Percentiles rank a stretch among this genome's conserved stretches.
phyloP scores from a whole-genome alignment of 2,113 vertebrate genomes.

The Sander lucioperca region DNA sequence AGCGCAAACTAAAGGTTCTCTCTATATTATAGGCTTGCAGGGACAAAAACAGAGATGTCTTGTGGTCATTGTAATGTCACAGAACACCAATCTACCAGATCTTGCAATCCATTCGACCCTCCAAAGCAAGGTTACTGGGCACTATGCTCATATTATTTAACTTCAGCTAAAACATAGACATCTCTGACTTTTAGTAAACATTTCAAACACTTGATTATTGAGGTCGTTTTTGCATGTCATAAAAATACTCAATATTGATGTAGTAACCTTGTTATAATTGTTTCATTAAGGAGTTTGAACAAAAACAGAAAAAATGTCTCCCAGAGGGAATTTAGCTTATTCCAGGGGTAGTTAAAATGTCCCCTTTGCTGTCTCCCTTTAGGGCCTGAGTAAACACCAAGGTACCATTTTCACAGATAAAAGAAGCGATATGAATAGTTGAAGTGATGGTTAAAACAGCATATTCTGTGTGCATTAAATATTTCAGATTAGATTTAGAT shows the following conservation, averaged over 20 bases:
- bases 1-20: background rate
- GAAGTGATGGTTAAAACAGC: slow-evolving; percentile 58
- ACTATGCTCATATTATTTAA: background rate
- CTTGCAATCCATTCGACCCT: background rate
- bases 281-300: background rate
- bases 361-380: slow-evolving; percentile 28
- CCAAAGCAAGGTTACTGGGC: background rate
- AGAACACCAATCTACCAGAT: background rate
- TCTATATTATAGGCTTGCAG: background rate
- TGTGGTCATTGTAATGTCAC: background rate
- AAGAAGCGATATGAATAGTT: slow-evolving; percentile 35
- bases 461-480: slow-evolving; percentile 56
- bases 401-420: slow-evolving; percentile 34
- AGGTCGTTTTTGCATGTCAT: background rate
- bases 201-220: background rate
- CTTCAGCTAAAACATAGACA: background rate
- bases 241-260: background rate
- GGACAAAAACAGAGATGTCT: background rate
- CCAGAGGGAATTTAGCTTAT: background rate
- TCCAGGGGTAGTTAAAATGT: background rate
- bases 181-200: background rate
- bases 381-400: slow-evolving; percentile 39
- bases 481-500: slow-evolving; percentile 71
- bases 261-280: background rate
- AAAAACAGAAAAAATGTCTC: slow-evolving; percentile 1